Percentiles rank a stretch among this genome's conserved stretches.
These are phyloP conservation scores for Congeria kusceri DNA, from an alignment of 2,888 invertebrate species.

Conservation along the genomic window DNA sequence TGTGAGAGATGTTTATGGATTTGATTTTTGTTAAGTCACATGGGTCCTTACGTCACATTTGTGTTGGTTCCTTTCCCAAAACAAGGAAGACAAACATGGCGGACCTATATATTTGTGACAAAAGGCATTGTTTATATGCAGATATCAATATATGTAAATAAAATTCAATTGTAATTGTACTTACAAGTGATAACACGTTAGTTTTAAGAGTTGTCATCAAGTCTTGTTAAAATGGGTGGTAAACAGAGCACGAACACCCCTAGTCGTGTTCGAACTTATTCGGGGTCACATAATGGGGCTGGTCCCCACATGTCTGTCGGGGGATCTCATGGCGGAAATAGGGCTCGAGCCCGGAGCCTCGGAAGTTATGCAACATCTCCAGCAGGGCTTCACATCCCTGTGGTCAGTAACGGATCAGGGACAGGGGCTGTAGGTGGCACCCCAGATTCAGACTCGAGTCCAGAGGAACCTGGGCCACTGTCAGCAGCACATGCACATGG, in stretches of 20 bases:
- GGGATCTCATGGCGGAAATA: constrained; percentile 68
- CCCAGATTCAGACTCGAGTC: constrained; percentile 83
- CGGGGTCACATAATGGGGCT: constrained; percentile 71
- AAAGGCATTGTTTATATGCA: constrained; percentile 52
- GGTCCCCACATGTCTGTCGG: constrained; percentile 73
- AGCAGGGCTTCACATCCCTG: constrained; percentile 79
- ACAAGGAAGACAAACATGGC: constrained; percentile 82
- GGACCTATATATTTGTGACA: constrained; percentile 66
- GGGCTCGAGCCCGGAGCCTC: constrained; percentile 80
- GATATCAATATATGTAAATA: neutral
- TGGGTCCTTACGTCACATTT: constrained; percentile 76
- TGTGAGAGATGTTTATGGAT: constrained; percentile 48
- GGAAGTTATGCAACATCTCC: constrained; percentile 78
- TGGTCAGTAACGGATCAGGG: constrained; percentile 71
- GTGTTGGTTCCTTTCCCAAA: constrained; percentile 81
- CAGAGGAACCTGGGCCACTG: constrained; percentile 79
- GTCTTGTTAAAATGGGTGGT: constrained; percentile 74
- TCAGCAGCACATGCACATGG: constrained; percentile 56
- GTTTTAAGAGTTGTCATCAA: constrained; percentile 31
- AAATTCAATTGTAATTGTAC: neutral
- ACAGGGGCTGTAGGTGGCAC: constrained; percentile 77
- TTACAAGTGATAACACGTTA: neutral
- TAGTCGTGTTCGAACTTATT: constrained; percentile 80
- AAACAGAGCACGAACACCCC: constrained; percentile 79
- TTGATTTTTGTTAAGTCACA: constrained; percentile 68